Evolutionary conservation across 2,797 vertebrate genomes (phyloP), one percentile per base, ranked within the genome.

Genomic region (Ptychobarbus kaznakovi): DNA sequence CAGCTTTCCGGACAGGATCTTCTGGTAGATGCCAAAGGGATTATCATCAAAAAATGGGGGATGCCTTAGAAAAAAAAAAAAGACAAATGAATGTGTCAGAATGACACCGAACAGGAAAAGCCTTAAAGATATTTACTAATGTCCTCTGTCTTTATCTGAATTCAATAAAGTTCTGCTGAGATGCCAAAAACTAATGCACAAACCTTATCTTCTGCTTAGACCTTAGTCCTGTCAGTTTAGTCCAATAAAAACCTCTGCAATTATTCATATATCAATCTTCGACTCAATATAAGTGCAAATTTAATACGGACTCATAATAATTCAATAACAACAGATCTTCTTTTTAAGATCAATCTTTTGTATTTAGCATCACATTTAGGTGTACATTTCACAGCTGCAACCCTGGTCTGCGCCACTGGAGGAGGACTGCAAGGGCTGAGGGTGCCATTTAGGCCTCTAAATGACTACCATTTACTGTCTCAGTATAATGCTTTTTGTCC

Each of bases 31-130:
- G 69, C 97, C 97, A 91, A 99, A 99, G 0, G 97, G 97, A 93
- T 98, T 99, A 94, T 99, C 98, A 87, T 99, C 98, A 91, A 98
- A 99, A 93, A 99, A 99, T 0, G 98, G 98, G 1, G 98, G 98
- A 86, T 98, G 97, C 90, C 98, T 99, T 90, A 22, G 8, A 79
- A 44, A 25, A 61, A 65, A 51, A 5, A 25, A 61, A 18, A 18
- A 18, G 0, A 4, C 6, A 40, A 58, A 73, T 83, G 46, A 72
- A 38, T 15, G 20, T 49, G 69, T 85, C 68, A 80, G 18, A 80
- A 22, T 58, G 25, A 81, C 61, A 40, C 70, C 20, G n/a, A 73
- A 32, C 76, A 70, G 58, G 32, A 73, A 66, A 78, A 58, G 4
- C 16, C n/a, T 56, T 35, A 40, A 56, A 65, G 13, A 72, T 58